A percentile compares a stretch with the other conserved stretches of the same genome.
Evolutionary conservation across 2,888 invertebrate species (phyloP).

Genomic region (Trachelus tabidus): DNA sequence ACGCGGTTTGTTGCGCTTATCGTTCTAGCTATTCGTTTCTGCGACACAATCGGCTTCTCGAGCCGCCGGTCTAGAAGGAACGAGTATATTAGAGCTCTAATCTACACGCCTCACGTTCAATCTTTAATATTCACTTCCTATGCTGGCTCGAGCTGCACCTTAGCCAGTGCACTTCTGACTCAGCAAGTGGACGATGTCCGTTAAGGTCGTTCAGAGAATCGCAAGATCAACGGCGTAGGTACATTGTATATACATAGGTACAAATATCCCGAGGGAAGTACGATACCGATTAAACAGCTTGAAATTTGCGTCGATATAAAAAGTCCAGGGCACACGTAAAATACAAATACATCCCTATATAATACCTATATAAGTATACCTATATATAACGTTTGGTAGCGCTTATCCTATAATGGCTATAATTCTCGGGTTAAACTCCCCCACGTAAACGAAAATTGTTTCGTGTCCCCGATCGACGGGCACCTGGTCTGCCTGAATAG

Average conservation of each 20-base stretch:
- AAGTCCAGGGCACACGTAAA: background rate
- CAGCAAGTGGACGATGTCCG: background rate
- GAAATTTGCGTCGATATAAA: background rate
- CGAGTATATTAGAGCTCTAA: constrained; percentile 48
- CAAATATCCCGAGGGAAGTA: background rate
- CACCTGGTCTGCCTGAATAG: background rate
- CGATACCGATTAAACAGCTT: background rate
- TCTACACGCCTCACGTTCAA: constrained; percentile 38
- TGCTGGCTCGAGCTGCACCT: background rate
- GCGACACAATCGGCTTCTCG: constrained; percentile 42
- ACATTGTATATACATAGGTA: background rate
- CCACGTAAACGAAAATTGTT: background rate
- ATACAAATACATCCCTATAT: background rate
- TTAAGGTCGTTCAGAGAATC: background rate
- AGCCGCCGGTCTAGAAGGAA: constrained; percentile 28
- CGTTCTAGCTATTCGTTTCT: constrained; percentile 39
- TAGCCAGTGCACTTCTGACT: constrained; percentile 1
- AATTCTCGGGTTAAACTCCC: background rate
- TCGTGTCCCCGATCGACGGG: background rate
- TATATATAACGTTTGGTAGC: background rate
- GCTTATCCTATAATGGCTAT: background rate
- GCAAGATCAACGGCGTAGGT: background rate
- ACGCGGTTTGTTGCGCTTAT: constrained; percentile 47
- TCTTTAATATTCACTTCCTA: constrained; percentile 39
- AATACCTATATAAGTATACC: background rate